Conservation (phyloP, 2,113 vertebrate species). For the Scomber scombrus region DNA sequence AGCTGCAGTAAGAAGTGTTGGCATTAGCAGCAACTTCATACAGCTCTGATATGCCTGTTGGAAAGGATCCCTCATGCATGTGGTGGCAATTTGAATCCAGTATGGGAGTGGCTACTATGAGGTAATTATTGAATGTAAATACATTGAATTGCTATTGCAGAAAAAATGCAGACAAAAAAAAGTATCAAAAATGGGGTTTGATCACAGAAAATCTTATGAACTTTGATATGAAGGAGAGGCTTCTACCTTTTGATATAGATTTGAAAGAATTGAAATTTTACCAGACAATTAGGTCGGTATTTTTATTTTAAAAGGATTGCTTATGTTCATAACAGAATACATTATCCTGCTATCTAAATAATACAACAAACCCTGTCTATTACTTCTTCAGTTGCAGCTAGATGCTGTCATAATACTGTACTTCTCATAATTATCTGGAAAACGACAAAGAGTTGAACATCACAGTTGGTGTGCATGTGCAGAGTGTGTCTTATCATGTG, state of each 20-base stretch:
- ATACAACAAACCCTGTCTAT: not conserved
- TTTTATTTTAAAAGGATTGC: not conserved
- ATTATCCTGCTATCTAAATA: slow-evolving; percentile 1
- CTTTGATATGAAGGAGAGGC: not conserved
- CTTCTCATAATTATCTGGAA: slow-evolving; percentile 24
- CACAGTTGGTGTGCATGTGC: slow-evolving; percentile 11
- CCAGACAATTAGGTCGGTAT: not conserved
- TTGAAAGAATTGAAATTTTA: not conserved
- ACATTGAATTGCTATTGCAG: no score
- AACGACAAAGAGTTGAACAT: slow-evolving; percentile 25
- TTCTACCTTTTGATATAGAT: not conserved
- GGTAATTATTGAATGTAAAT: not conserved
- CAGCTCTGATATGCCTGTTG: no score
- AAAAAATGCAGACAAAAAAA: no score
- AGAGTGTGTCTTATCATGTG: slow-evolving; percentile 9
- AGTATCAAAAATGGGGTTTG: no score
- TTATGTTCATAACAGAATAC: not conserved
- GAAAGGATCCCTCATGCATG: not conserved
- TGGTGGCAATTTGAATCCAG: not conserved
- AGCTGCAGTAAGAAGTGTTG: no score
- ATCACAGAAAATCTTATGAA: no score
- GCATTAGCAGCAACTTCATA: not conserved
- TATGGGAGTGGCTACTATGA: not conserved
- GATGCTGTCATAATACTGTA: not conserved
- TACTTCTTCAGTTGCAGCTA: not conserved